Evolutionary conservation across 2,113 vertebrate genomes (phyloP).

Genomic region (Odobenus rosmarus): DNA sequence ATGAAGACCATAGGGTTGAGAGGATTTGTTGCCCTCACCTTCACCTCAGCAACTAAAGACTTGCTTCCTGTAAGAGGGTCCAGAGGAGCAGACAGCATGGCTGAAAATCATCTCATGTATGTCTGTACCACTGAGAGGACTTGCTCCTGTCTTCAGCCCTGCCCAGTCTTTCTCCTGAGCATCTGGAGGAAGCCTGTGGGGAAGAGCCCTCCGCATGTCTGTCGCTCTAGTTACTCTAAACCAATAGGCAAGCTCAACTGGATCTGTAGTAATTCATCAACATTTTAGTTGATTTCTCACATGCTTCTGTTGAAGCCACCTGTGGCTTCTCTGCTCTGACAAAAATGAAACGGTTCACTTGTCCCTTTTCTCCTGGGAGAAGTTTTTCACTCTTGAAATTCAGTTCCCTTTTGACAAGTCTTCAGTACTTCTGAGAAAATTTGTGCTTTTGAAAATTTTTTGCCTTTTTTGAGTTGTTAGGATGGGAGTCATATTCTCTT

Average conservation of each 20-base stretch:
- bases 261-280: not conserved
- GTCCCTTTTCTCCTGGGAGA: not conserved
- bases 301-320: not conserved
- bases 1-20: not conserved
- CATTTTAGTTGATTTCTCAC: not conserved
- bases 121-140: not conserved
- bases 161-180: not conserved
- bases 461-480: not conserved
- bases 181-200: not conserved
- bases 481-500: not conserved
- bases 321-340: not conserved
- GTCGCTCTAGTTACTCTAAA: not conserved
- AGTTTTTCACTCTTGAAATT: not conserved
- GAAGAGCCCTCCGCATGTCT: not conserved
- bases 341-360: not conserved
- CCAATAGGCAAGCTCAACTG: not conserved
- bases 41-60: fast-evolving
- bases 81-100: not conserved
- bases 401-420: not conserved
- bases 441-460: not conserved
- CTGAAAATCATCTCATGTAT: not conserved
- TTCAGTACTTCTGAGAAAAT: not conserved
- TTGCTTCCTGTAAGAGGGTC: not conserved
- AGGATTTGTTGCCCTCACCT: not conserved
- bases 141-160: not conserved